Evolutionary conservation across 1,140 invertebrate genomes (phyloP).

Genomic region (Octopus sinensis): DNA sequence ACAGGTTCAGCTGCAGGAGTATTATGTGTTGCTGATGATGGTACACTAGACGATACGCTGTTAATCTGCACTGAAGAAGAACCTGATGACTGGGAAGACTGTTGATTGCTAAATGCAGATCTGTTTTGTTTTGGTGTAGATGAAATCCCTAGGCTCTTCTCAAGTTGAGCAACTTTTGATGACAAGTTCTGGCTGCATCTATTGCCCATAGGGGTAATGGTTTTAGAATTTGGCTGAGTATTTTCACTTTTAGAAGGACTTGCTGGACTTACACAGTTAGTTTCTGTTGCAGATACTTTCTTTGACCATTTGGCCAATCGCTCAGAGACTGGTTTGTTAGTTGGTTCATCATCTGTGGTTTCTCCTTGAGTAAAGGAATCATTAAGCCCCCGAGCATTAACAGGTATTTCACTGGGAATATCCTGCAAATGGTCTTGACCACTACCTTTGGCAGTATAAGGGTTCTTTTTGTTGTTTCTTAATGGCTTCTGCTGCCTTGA

Average conservation of each 20-base stretch:
- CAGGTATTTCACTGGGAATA: slow-evolving; percentile 17
- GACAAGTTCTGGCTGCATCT: not conserved
- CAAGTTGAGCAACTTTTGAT: not conserved
- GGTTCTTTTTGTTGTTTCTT: slow-evolving; percentile 20
- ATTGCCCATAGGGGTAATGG: not conserved
- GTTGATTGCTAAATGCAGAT: not conserved
- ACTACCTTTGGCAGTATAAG: slow-evolving; percentile 17
- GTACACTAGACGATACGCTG: not conserved
- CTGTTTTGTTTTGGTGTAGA: not conserved
- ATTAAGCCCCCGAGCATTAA: slow-evolving; percentile 29
- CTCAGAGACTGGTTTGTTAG: slow-evolving; percentile 35
- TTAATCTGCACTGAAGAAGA: not conserved
- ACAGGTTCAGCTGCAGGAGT: not conserved
- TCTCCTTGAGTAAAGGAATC: slow-evolving; percentile 25
- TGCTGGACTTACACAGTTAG: not conserved
- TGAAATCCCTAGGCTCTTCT: not conserved
- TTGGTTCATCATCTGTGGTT: slow-evolving; percentile 33
- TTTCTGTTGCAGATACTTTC: slow-evolving; percentile 20
- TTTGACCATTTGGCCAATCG: slow-evolving; percentile 33
- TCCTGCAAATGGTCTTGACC: not conserved
- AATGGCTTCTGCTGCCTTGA: slow-evolving; percentile 17
- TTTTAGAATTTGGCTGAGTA: not conserved
- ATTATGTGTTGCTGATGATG: not conserved
- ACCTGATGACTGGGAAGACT: not conserved
- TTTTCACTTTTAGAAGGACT: not conserved